Percentiles rank a stretch among this genome's conserved stretches.
These are phyloP conservation scores for Sylvia borin DNA, from an alignment of 2,797 vertebrate genomes.

Conservation along the genomic window DNA sequence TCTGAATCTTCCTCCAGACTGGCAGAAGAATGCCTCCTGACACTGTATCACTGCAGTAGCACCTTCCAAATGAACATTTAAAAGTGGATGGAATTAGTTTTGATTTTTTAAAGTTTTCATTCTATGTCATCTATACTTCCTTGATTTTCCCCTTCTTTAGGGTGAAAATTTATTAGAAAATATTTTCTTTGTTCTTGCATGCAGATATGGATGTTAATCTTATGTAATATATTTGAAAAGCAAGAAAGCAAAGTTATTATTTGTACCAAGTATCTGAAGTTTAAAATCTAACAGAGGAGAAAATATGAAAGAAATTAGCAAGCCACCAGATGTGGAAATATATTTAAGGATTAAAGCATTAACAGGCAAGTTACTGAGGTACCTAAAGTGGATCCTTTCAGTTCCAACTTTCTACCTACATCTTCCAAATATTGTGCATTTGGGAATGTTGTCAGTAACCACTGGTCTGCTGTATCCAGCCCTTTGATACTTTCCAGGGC, in stretches of 20 bases:
- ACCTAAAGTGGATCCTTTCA: background rate
- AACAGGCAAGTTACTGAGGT: background rate
- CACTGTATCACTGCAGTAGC: background rate
- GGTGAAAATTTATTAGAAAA: background rate
- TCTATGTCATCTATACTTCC: rapidly evolving
- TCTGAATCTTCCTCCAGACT: background rate
- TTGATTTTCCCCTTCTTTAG: background rate
- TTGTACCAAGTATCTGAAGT: background rate
- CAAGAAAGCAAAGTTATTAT: background rate
- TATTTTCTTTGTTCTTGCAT: rapidly evolving
- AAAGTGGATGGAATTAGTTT: background rate
- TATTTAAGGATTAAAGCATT: background rate
- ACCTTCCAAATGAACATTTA: background rate
- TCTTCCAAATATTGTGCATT: background rate
- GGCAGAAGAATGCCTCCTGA: background rate
- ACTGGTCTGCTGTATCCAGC: background rate
- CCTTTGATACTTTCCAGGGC: background rate
- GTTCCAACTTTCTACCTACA: background rate
- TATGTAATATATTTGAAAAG: background rate
- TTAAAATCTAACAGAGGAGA: background rate
- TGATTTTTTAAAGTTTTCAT: background rate
- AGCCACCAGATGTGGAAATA: background rate
- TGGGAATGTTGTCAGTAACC: background rate
- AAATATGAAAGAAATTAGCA: background rate
- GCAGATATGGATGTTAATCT: background rate